Evolutionary conservation across 1,140 invertebrate genomes (phyloP), one percentile per base, ranked within the genome.

Genomic region (Epicauta chinensis): DNA sequence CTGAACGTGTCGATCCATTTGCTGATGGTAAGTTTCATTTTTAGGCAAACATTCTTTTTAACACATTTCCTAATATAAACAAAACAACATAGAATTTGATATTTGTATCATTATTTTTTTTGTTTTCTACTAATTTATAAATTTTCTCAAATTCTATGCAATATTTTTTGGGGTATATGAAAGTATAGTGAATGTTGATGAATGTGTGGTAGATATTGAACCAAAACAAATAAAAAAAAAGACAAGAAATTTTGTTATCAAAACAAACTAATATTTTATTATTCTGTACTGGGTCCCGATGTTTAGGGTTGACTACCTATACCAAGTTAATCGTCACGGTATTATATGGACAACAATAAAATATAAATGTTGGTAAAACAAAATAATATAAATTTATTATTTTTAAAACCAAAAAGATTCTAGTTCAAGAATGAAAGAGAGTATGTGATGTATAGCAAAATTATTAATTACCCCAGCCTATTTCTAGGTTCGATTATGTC

Each of bases 1-100:
- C 97, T 4, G 94, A 97, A 66, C 79, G 92, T 63, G 84, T 87
- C 52, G 96, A 99, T 83, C 93, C 93, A 14, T 99, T 98, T 80
- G 93, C 92, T 63, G 93, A 97, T 78, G 93, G 94, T 97, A 79
- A 73, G 83, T 83, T 65, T 41, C 49, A 23, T 39, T n/a, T 39
- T 39, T 13, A 39, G 7, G 12, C 9, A 34, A 34, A n/a, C n/a
- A n/a, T n/a, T n/a, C n/a, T n/a, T n/a, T n/a, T 12, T 34, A n/a
- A 34, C 3, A n/a, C 12, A 11, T 3, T 34, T 11, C 12, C 12
- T 34, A n/a, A 7, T 34, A 11, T 11, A 34, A 34, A n/a, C 12
- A 34, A 12, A 34, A 10, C 3, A n/a, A 34, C 32, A 34, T 34
- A 34, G 13, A 17, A 36, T 7, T 5, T 13, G n/a, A 39, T 10